Conservation (phyloP, 1,140 invertebrate species). For the Drosophila miranda region DNA sequence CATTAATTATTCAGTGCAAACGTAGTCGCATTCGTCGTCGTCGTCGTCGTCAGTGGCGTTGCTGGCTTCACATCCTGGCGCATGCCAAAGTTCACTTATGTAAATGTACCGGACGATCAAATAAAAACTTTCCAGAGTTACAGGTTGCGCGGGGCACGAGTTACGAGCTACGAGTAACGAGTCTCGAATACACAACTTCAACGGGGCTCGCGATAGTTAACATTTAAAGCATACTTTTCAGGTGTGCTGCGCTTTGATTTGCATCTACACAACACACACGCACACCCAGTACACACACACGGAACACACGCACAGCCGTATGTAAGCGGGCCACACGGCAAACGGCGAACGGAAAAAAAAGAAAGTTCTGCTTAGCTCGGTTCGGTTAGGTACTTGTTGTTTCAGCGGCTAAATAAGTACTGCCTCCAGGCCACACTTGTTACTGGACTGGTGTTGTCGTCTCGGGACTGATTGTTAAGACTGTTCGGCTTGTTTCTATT, state of each 20-base stretch:
- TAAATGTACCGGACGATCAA: conserved; percentile 41
- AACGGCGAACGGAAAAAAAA: conserved; percentile 15
- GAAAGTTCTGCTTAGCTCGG: conserved; percentile 17
- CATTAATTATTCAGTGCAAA: conserved; percentile 78
- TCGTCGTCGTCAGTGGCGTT: conserved; percentile 17
- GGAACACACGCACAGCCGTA: conserved; percentile 14
- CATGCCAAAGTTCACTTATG: conserved; percentile 70
- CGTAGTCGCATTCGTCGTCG: conserved; percentile 13
- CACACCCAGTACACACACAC: conserved; percentile 25
- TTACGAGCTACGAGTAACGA: no score
- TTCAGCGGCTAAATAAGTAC: conserved; percentile 63
- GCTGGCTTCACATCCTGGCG: conserved; percentile 17
- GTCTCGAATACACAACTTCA: no score
- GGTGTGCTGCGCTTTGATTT: conserved; percentile 73
- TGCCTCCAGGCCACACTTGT: conserved; percentile 59
- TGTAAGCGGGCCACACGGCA: conserved; percentile 7
- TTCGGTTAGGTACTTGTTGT: conserved; percentile 66
- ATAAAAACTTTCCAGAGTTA: conserved; percentile 54
- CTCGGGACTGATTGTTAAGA: conserved; percentile 10
- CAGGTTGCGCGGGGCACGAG: conserved; percentile 19
- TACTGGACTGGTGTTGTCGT: conserved; percentile 12
- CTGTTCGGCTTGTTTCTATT: conserved; percentile 31
- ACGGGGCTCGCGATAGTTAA: conserved; percentile 41
- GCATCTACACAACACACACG: conserved; percentile 55
- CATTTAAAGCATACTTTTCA: conserved; percentile 76